Base-by-base conservation (phyloP, 2,888 invertebrate genomes). In the Osmoderma eremita region DNA sequence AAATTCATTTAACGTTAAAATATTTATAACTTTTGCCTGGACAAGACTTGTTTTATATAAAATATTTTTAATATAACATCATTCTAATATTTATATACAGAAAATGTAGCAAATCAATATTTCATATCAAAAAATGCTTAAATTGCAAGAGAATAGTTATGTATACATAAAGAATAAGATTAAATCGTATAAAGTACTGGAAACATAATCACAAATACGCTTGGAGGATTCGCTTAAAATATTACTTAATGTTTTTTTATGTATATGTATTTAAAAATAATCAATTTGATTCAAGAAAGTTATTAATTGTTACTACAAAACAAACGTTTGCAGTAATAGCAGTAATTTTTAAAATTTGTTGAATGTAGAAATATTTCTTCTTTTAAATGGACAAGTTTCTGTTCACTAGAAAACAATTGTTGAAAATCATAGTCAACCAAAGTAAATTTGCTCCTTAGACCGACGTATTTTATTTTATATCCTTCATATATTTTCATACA, bases 11-110 rank as follows among this genome's bases (percentile, higher is more conserved):
- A 61, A 61, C 45, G 45, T 61, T 36, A 36, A 61, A 61, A 61
- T 61, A 61, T 61, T 61, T 61, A 48, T 61, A 61, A 61, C 58
- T 12, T 61, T 48, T 36, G 36, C 45, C 58, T 12, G 22, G 17
- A 58, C 12, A 58, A 15, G 58, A 17, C 58, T 18, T 24, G 20
- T 45, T 30, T 61, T 30, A 61, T 61, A 61, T 30, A 61, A 61
- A 61, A 61, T 45, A 61, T 22, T 30, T 30, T 45, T 41, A 15
- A 18, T 45, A 45, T 61, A 58, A 53, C 38, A 38, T 12, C 10
- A 22, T 30, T 61, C 30, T 24, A 30, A 61, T 30, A 58, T 58
- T 15, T 15, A 42, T 24, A 30, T 18, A 36, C 45, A 48, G 56
- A 24, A 56, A 41, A 41, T 22, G 22, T 56, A 56, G 6, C 10